These are phyloP conservation scores for Dipodomys stephensi DNA, from an alignment of 2,113 vertebrate genomes.

Conservation along the genomic window DNA sequence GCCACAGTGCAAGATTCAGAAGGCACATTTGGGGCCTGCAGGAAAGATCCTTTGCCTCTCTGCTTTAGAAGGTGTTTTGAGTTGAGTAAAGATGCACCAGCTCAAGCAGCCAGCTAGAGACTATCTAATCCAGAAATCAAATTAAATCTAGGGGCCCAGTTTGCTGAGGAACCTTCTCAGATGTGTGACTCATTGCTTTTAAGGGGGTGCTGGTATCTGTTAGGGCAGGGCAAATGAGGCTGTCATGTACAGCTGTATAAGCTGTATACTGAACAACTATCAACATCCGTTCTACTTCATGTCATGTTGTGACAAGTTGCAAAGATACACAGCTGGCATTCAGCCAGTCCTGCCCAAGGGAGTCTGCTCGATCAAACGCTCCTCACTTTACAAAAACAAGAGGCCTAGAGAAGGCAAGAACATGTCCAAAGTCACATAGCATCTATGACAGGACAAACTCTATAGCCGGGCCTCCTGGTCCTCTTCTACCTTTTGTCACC, in stretches of 20 bases:
- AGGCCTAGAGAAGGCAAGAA: neutral
- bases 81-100: constrained; percentile 1
- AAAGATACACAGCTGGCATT: neutral
- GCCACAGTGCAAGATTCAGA: neutral
- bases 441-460: neutral
- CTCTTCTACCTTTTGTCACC: neutral
- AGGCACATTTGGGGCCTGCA: neutral
- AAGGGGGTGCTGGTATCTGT: neutral
- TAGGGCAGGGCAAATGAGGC: neutral
- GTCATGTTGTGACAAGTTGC: neutral
- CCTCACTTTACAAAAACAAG: neutral
- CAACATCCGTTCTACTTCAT: neutral
- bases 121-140: neutral
- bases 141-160: neutral
- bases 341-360: neutral
- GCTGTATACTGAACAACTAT: neutral
- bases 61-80: constrained; percentile 37
- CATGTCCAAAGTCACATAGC: neutral
- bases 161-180: constrained; percentile 9
- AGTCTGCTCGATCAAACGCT: neutral
- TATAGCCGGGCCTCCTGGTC: neutral
- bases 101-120: neutral
- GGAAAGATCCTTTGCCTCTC: constrained; percentile 13
- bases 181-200: neutral
- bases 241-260: neutral